Conservation (phyloP, 2,888 invertebrate species). For the Limnephilus lunatus region DNA sequence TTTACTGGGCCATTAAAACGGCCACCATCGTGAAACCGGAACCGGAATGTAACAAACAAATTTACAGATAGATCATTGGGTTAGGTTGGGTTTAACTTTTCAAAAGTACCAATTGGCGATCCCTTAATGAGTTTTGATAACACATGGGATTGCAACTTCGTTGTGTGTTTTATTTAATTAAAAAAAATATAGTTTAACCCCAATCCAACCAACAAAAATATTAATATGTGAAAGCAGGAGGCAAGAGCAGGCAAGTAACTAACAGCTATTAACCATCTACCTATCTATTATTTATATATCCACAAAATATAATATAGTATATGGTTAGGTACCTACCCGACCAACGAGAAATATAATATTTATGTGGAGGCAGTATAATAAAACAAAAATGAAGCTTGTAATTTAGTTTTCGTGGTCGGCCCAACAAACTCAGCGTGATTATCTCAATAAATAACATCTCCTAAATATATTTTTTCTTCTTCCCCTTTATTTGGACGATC, state of each 20-base stretch:
- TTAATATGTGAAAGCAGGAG: background rate
- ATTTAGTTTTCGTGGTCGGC: slow-evolving; percentile 16
- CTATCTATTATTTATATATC: background rate
- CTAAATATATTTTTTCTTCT: slow-evolving; percentile 21
- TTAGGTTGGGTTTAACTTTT: too few species aligned
- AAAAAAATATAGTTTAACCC: background rate
- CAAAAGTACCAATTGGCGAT: too few species aligned
- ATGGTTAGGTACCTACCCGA: background rate
- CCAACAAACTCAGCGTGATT: slow-evolving; percentile 18
- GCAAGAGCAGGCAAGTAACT: background rate
- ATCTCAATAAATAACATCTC: slow-evolving; percentile 14
- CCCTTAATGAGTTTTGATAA: too few species aligned
- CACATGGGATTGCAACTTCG: too few species aligned
- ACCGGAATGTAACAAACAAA: too few species aligned
- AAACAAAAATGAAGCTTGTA: slow-evolving; percentile 27
- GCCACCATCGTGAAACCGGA: too few species aligned
- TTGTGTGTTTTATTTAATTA: too few species aligned
- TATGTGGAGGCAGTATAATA: slow-evolving; percentile 15
- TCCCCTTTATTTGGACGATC: background rate
- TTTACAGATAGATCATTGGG: too few species aligned
- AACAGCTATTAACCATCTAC: background rate
- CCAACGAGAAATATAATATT: slow-evolving; percentile 34
- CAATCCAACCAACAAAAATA: background rate
- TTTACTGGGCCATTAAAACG: too few species aligned
- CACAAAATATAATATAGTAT: background rate